These are phyloP conservation scores for Anguilla obscura DNA, from an alignment of 2,797 vertebrate species.

Conservation along the genomic window DNA sequence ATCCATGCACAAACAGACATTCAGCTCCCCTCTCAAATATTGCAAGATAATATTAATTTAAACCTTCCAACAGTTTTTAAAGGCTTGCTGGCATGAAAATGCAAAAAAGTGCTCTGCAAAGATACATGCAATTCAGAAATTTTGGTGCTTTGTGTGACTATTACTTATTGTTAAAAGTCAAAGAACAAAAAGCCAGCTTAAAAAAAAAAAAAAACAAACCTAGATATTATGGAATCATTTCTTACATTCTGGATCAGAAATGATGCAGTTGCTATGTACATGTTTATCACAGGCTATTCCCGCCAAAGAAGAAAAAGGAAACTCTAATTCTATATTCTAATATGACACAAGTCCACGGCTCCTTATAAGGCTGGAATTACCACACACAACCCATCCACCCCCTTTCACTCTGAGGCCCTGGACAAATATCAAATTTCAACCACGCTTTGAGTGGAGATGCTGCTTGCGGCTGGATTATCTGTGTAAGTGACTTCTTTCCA, in stretches of 20 bases:
- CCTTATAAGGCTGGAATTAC: constrained; percentile 45
- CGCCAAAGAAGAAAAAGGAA: neutral
- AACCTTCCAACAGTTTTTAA: neutral
- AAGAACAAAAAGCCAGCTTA: constrained; percentile 25
- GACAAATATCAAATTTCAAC: neutral
- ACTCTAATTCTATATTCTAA: constrained; percentile 46
- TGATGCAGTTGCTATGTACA: constrained; percentile 47
- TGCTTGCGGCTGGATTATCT: neutral
- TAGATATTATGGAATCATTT: constrained; percentile 55
- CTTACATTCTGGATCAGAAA: constrained; percentile 54
- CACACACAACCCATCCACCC: neutral
- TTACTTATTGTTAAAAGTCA: constrained; percentile 10
- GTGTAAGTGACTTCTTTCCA: neutral
- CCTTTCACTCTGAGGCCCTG: constrained; percentile 42
- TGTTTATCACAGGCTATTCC: constrained; percentile 29
- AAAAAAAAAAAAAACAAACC: constrained; percentile 19
- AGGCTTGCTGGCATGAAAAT: constrained; percentile 23
- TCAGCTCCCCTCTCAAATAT: neutral
- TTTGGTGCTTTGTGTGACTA: constrained; percentile 16
- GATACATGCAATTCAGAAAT: neutral
- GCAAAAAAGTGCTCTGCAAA: neutral
- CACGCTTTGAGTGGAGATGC: neutral
- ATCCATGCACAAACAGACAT: neutral
- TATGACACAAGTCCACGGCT: constrained; percentile 43
- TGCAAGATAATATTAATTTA: neutral